Base-by-base conservation (phyloP, 1,140 invertebrate genomes). In the Vollenhovia emeryi region DNA sequence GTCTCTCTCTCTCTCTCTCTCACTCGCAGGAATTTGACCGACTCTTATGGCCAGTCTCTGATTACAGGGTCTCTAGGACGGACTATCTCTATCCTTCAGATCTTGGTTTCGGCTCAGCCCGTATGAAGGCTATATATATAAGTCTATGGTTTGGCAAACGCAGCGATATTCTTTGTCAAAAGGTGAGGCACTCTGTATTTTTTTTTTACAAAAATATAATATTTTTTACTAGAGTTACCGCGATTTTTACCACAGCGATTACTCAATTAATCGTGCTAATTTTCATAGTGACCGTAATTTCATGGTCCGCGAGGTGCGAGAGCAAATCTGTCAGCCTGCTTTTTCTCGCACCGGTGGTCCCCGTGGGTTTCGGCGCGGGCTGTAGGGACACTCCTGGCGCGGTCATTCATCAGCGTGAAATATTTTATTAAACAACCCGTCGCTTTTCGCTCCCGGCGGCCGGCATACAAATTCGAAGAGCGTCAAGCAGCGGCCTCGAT, bases 341-440 rank as follows among this genome's bases (percentile, higher is more conserved):
- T 43, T 66, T 68, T 78, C n/a, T 59, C 40, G n/a, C 8, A 4
- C 3, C 13, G 21, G 27, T 43, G 33, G 21, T 57, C 30, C 50
- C 68, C 24, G 52, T 59, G 68, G 24, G 30, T 74, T 73, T 74
- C 69, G 50, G 11, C n/a, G 15, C 48, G n/a, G 45, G 43, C 45
- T 33, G 36, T 36, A 48, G 71, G 36, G 57, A 76, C 50, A n/a
- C 76, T 45, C 9, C 13, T 69, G 27, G 76, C 59, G 57, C 24
- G 78, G 48, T 71, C 80, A 87, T 88, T 85, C 87, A 79, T 88
- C 87, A 50, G 79, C 24, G 52, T 62, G 59, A 84, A 87, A 76
- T 85, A 87, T 87, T 88, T 88, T 88, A 87, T 87, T 88, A 88
- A 88, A 88, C 73, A 85, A 85, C 40, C 80, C 71, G 64, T 87